Base-by-base conservation (phyloP, 2,113 vertebrate genomes). In the Larimichthys crocea region DNA sequence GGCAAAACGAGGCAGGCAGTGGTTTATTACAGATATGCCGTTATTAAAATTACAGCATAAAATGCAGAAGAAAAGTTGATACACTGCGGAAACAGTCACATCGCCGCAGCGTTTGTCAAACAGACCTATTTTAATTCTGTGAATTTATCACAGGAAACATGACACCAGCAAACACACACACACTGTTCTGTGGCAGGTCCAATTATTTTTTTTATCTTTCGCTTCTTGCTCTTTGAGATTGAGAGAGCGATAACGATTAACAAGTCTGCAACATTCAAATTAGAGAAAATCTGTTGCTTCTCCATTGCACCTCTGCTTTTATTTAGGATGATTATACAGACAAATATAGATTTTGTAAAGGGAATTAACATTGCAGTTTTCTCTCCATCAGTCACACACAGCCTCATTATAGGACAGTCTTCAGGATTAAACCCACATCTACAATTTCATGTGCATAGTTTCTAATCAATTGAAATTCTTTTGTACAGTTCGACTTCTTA, bases 401-500 rank as follows among this genome's bases (percentile, higher is more conserved):
- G 4, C 22, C 24, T 24, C 1, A 29, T 12, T 20, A 56, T n/a
- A 63, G 44, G 22, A n/a, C 22, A 26, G 5, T 14, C 2, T 6
- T 49, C 26, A 49, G 19, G 22, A 53, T 53, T 5, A 22, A 82
- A 46, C 35, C 1, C 9, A 9, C 35, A 53, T 50, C n/a, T 17
- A 20, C 2, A 55, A 17, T 31, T 55, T 31, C 3, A 11, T 48
- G 10, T 66, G 9, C 15, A 24, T 16, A 29, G 44, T 20, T 59
- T 77, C 1, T 69, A 61, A 44, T 12, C 44, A 8, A 12, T 17
- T 42, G 0, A 57, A 49, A 24, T 46, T 20, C 0, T 59, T 3
- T 42, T 55, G 44, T 59, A 29, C 12, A 31, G 12, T 19, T 65
- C 3, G 52, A 1, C 35, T 55, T 64, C 92, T 89, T 74, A 95